Base-by-base conservation (phyloP, 2,797 vertebrate species). In the Cichlasoma orientale region DNA sequence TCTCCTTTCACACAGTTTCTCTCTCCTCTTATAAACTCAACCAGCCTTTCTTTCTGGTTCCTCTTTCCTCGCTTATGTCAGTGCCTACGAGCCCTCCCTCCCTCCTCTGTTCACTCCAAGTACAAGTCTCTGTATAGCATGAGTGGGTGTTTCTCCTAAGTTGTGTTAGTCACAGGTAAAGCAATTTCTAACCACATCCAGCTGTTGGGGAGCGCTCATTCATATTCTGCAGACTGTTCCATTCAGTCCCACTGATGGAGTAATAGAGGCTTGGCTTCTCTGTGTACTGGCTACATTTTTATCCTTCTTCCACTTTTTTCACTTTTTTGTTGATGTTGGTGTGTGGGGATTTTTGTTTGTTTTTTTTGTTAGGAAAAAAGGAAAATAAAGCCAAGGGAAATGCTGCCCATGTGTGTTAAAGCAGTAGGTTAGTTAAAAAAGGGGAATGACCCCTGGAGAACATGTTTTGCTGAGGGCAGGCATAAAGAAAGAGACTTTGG, bases 401-500 rank as follows among this genome's bases (percentile, higher is more conserved):
- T 58, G 72, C 76, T 84, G 76, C 58, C n/a, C 41, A 56, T 82
- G 79, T 85, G 80, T 88, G 71, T 66, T 11, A 74, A 79, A 82
- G 75, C 58, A 69, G 74, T 44, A 76, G 29, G n/a, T 74, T 73
- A 31, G 41, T 75, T 27, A 4, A 21, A 63, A 55, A 50, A 38
- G 54, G 29, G 75, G 69, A 55, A 33, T 71, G 61, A 77, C 59
- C 76, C 53, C 52, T 50, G 71, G 33, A 44, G 57, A 80, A 77
- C 81, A 44, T 18, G 68, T 72, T 53, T 78, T 88, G 80, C 72
- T 55, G 82, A 83, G 75, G 82, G 89, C 23, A 75, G 83, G 75
- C 77, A 61, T 85, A 78, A 82, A 90, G 88, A 86, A 89, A 90
- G 72, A 63, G 82, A 84, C 74, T 74, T 76, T n/a, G 75, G 85